Base-by-base conservation (phyloP, 2,888 invertebrate species). In the Polydrusus tereticollis region DNA sequence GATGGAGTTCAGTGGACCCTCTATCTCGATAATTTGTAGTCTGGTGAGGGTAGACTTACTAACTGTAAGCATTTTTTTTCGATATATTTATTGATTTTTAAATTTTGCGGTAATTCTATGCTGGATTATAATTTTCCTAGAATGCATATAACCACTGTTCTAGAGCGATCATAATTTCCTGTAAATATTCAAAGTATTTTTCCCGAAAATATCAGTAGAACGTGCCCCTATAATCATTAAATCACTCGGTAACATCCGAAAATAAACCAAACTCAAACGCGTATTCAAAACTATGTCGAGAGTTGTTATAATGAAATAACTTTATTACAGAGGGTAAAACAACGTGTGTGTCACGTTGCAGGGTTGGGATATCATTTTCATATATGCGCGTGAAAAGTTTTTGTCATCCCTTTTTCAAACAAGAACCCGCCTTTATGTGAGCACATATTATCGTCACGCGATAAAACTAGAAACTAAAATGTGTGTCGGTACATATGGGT, bases 401-500 rank as follows among this genome's bases (percentile, higher is more conserved):
- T 62, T 47, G 47, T 47, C 18, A 16, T 47, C 16, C 55, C 50
- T 33, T 62, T 62, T 59, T 63, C 29, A 52, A 23, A 52, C 41
- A 55, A 26, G 62, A 57, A 63, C 45, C 7, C 14, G 69, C 63
- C 57, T 69, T 60, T 52, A 69, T 69, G 63, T 69, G 16, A 50
- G 52, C 26, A 55, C 62, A 69, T 55, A 52, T 43, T 55, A 60
- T 43, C 55, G 45, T 55, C 70, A 58, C 70, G 65, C 57, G 70
- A 70, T 70, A 70, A 70, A 65, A 70, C 69, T 64, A 55, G 38
- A 57, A 69, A 69, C 70, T 70, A 70, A 70, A 64, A 70, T 65
- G 59, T 52, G 50, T 58, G 58, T 60, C 43, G 65, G 41, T 59
- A 57, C 52, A 55, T 57, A 64, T 45, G 26, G 63, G 63, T 20